Conservation (phyloP, 2,888 invertebrate genomes). For the Didymodactylos carnosus region DNA sequence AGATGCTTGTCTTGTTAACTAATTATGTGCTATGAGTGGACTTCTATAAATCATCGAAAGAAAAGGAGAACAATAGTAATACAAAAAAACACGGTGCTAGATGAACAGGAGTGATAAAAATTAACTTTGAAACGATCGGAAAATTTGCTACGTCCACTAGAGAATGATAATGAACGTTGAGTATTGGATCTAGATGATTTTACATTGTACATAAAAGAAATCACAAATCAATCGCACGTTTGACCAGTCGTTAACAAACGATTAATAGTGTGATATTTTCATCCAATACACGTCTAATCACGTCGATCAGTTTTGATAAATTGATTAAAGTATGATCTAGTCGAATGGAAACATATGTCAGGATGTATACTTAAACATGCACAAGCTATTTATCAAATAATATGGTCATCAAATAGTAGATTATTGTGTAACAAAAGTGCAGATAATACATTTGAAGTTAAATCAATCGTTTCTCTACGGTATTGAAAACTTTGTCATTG, state of each 20-base stretch:
- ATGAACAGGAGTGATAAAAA: background rate
- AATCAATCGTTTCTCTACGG: too few relatives aligned
- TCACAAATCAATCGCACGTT: slow-evolving; percentile 53
- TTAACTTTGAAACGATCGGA: slow-evolving; percentile 16
- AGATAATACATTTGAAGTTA: slow-evolving; percentile 92
- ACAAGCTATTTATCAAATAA: slow-evolving; percentile 80
- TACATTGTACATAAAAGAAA: slow-evolving; percentile 68
- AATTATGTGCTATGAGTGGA: slow-evolving; percentile 85
- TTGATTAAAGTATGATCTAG: slow-evolving; percentile 90
- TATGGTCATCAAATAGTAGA: slow-evolving; percentile 93
- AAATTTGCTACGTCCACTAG: too few relatives aligned
- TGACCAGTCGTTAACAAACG: slow-evolving; percentile 96
- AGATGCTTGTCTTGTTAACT: slow-evolving; percentile 76
- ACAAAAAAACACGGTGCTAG: background rate
- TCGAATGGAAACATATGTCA: slow-evolving; percentile 45
- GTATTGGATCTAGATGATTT: slow-evolving; percentile 97
- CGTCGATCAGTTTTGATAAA: slow-evolving; percentile 95
- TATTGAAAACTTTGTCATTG: slow-evolving; percentile 52
- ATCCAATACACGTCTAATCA: slow-evolving; percentile 73
- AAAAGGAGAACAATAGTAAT: background rate
- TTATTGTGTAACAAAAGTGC: slow-evolving; percentile 82
- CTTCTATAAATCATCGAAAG: slow-evolving; percentile 56
- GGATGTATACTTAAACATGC: slow-evolving; percentile 83
- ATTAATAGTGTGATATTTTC: slow-evolving; percentile 98
- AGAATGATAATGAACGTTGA: slow-evolving; percentile 41